Evolutionary conservation across 2,888 invertebrate genomes (phyloP).

Genomic region (Drosophila emarginata): DNA sequence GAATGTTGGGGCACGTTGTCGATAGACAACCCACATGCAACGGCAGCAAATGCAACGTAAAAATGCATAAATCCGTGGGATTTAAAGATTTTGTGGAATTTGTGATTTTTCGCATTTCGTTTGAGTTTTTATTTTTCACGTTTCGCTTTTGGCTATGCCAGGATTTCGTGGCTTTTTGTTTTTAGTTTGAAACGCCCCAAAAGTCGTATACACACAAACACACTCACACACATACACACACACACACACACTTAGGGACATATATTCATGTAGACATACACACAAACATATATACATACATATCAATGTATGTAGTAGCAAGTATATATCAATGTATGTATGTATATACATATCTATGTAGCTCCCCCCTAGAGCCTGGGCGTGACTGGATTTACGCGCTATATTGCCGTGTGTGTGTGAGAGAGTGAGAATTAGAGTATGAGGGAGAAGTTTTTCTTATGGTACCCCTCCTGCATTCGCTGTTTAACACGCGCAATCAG

Average conservation of each 20-base stretch:
- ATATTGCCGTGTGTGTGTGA: constrained; percentile 22
- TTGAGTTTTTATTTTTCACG: constrained; percentile 54
- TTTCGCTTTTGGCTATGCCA: constrained; percentile 51
- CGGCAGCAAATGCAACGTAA: constrained; percentile 67
- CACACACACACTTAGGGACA: background rate
- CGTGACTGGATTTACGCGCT: constrained; percentile 72
- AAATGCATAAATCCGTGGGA: constrained; percentile 75
- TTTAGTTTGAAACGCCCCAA: constrained; percentile 29
- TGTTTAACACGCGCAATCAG: constrained; percentile 73
- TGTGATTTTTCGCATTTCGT: constrained; percentile 72
- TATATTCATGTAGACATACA: background rate
- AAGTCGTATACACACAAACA: background rate
- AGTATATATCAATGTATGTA: no score
- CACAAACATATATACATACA: background rate
- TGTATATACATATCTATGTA: no score
- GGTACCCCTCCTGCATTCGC: constrained; percentile 12
- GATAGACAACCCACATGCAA: constrained; percentile 64
- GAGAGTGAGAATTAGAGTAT: constrained; percentile 20
- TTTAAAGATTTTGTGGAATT: constrained; percentile 75
- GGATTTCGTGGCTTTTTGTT: constrained; percentile 13
- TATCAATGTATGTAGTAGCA: background rate
- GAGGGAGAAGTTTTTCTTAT: background rate
- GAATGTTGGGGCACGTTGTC: constrained; percentile 19
- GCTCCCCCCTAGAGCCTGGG: constrained; percentile 23
- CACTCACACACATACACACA: background rate